Evolutionary conservation across 1,140 invertebrate species (phyloP), one percentile per base, ranked within the genome.

Genomic region (Oedothorax gibbosus): DNA sequence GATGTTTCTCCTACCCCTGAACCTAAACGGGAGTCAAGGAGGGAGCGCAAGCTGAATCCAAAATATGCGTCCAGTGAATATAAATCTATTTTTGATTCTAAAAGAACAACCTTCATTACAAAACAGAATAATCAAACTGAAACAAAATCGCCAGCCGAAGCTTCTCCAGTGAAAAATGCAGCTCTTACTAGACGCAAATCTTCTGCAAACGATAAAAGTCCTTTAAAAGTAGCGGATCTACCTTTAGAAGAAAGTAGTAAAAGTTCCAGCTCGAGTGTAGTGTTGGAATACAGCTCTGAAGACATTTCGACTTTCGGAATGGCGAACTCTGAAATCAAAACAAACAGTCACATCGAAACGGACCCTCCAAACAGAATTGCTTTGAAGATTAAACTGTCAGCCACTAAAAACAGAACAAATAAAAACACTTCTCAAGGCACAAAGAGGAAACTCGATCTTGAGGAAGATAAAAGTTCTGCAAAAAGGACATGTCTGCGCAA

Each of bases 41-140:
- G 90, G 15, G 89, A 89, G 72, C 87, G 90, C 53, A 90, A 89
- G 83, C 15, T 87, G 12, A 88, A 88, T 79, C 88, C 87, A 72
- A 87, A 88, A n/a, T 91, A 91, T 83, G 87, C 88, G 11, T 90
- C 90, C 9, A 90, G 89, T 69, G 90, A 91, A 76, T 91, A 90
- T 83, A 88, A 88, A n/a, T 90, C 90, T 0, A 89, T 90, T 49
- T 91, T 90, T 73, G 88, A 87, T 20, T 88, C 90, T 71, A 89
- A 89, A 69, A 88, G 88, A 71, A 64, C 54, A n/a, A 66, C 66
- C 6, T 85, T 78, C 35, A 85, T 84, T 14, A 84, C 81, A 20
- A 84, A 75, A 21, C 80, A 82, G 64, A 21, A 15, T 4, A 73
- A 69, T n/a, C 15, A 7, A 20, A 71, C n/a, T 49, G 49, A 57